Evolutionary conservation across 2,888 invertebrate genomes (phyloP), one percentile per base, ranked within the genome.

Genomic region (Leptopterna dolabrata): DNA sequence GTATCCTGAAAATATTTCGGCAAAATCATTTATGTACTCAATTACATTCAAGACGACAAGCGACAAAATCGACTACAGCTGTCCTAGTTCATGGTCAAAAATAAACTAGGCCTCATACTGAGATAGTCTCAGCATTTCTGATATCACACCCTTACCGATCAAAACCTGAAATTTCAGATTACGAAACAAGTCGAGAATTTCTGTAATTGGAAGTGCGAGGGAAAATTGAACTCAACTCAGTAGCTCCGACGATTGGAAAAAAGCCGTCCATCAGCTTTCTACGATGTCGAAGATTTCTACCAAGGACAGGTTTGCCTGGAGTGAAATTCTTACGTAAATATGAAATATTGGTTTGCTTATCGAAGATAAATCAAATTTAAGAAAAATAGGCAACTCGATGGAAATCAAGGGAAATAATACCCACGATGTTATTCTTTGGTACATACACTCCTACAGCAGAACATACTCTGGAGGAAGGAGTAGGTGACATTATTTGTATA

Each of bases 261-360:
- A 81, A 81, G 81, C 70, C 41, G 83, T 83, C 70, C 19, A 70
- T 83, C 83, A 83, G 83, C 83, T 83, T 83, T 83, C 83, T 83
- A 83, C 83, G 27, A 45, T 19, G 41, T 36, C 43, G 73, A 45
- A n/a, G 78, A 45, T 78, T 78, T 78, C 78, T 78, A 73, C 41
- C 45, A 45, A 78, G 41, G 78, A 78, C 78, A 29, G 78, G 78
- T 78, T 78, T 43, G 73, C 16, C 73, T 14, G 41, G 45, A 43
- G 73, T 73, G 73, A 41, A 73, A 73, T 73, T 30, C 30, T 73
- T 73, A 73, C 19, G 24, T 55, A 19, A 55, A 19, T 55, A 19
- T 55, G 55, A 55, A 55, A 55, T 19, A 55, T 4, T 55, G 11
- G 55, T 55, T 55, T 19, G 55, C 16, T 55, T 19, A 55, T 3